Evolutionary conservation across 1,140 invertebrate genomes (phyloP), one percentile per base, ranked within the genome.

Genomic region (Spodoptera litura): DNA sequence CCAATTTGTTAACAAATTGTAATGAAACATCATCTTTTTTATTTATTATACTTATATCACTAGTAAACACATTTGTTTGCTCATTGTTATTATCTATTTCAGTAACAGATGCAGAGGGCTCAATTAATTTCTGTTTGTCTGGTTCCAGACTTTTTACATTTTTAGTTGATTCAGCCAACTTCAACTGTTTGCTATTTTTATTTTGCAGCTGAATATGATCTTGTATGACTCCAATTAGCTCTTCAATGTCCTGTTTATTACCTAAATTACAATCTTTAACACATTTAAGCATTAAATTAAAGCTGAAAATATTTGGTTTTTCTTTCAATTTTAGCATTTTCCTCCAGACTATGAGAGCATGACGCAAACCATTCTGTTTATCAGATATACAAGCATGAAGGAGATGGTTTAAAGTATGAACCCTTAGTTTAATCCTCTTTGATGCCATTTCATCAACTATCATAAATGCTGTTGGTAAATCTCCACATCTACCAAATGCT

Each of bases 401-500:
- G 10, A 99, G 91, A 89, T 97, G 97, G 89, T 97, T 97, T 61
- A 97, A 96, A 3, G 97, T 98, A 55, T 96, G 96, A 9, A 95
- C 93, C 86, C 95, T 96, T n/a, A 97, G 92, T 62, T 92, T 88
- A n/a, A 97, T 90, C 68, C 96, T 94, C 68, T 96, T 96, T 49
- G 96, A 94, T 1, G 94, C 83, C 97, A 98, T 98, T 95, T 98
- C 97, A 95, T 99, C 98, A 10, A 97, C 96, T 71, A 99, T 88
- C 87, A 95, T 81, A 94, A 98, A 98, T 6, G 98, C 97, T 66
- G 96, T 96, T 64, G 95, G 78, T 12, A 98, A 85, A 89, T 98
- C 96, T 5, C 97, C 97, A 94, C 97, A 97, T 80, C 96, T 93
- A 3, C 97, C 98, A 95, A 98, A 99, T 3, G 98, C 97, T 95